These are phyloP conservation scores for Chironex yamaguchii DNA, from an alignment of 30 jellyfish, hydroid and myxozoan species.

Conservation along the genomic window DNA sequence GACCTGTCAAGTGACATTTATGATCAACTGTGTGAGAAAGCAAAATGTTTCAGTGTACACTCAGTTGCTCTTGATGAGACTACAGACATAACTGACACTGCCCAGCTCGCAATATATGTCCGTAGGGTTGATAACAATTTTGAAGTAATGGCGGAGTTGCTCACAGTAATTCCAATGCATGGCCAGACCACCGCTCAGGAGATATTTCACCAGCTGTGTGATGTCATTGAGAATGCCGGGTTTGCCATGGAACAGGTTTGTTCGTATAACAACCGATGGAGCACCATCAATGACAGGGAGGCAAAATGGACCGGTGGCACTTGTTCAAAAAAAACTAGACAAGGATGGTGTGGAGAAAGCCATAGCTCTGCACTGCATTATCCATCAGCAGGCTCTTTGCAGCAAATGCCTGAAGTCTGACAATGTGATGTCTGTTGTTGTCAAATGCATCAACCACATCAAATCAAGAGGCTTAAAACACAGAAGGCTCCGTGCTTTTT, in stretches of 20 bases:
- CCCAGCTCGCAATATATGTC: slow-evolving; percentile 53
- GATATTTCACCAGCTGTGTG: too few relatives aligned
- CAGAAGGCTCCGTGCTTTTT: too few relatives aligned
- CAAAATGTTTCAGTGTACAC: too few relatives aligned
- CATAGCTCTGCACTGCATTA: neutral
- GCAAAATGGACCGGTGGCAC: too few relatives aligned
- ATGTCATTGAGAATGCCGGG: too few relatives aligned
- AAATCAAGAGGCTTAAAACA: slow-evolving; percentile 3
- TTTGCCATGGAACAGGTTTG: too few relatives aligned
- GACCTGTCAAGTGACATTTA: too few relatives aligned
- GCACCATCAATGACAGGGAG: too few relatives aligned
- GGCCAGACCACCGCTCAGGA: too few relatives aligned
- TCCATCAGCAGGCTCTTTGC: slow-evolving; percentile 28
- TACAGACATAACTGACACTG: slow-evolving; percentile 60
- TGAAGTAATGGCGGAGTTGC: slow-evolving; percentile 14
- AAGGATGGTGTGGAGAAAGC: neutral
- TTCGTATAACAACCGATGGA: too few relatives aligned
- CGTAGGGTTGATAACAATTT: slow-evolving; percentile 15
- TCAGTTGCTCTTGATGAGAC: slow-evolving; percentile 48
- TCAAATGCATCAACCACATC: neutral
- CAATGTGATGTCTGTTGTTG: neutral
- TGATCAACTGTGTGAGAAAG: too few relatives aligned
- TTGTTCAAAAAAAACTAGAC: neutral
- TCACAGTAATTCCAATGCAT: too few relatives aligned
- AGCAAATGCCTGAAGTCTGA: neutral